Conservation (phyloP, 2,113 vertebrate species). For the Circaetus cinerascens region DNA sequence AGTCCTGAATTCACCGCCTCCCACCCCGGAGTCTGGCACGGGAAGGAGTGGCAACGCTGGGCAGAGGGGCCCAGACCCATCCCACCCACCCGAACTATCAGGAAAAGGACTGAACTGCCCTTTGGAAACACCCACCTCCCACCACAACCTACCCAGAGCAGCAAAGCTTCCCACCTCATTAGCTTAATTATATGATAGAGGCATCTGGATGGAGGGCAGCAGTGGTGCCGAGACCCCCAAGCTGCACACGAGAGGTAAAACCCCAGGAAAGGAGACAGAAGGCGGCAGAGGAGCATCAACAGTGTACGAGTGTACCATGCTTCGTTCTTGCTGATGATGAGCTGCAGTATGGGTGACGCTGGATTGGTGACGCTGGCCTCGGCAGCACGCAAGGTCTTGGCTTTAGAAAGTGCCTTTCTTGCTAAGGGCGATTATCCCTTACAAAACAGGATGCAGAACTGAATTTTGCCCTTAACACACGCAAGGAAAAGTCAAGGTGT, state of each 20-base stretch:
- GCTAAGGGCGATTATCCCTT: not conserved
- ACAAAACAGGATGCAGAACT: not conserved
- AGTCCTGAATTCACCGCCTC: not conserved
- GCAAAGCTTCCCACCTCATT: not conserved
- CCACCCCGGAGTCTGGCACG: not conserved
- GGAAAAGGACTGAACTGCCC: not conserved
- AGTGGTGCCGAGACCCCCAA: not conserved
- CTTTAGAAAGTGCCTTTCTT: not conserved
- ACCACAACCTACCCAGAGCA: not conserved
- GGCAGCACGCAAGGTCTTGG: not conserved
- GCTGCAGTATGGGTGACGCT: fast-evolving
- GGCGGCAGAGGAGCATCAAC: not conserved
- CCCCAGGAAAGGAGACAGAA: not conserved
- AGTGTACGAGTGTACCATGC: fast-evolving
- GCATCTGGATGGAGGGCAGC: not conserved
- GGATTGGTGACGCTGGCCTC: fast-evolving
- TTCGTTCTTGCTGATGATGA: not conserved
- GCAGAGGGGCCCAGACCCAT: not conserved
- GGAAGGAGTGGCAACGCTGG: not conserved
- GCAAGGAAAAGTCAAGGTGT: not conserved
- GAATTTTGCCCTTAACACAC: not conserved
- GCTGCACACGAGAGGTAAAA: not conserved
- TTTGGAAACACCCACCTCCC: not conserved
- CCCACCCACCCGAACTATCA: not conserved
- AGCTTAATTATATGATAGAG: not conserved